A percentile compares a stretch with the other conserved stretches of the same genome.
These are phyloP conservation scores for Eucidaris tribuloides DNA, from an alignment of 35 echinoderm and acorn worm species.

Conservation along the genomic window DNA sequence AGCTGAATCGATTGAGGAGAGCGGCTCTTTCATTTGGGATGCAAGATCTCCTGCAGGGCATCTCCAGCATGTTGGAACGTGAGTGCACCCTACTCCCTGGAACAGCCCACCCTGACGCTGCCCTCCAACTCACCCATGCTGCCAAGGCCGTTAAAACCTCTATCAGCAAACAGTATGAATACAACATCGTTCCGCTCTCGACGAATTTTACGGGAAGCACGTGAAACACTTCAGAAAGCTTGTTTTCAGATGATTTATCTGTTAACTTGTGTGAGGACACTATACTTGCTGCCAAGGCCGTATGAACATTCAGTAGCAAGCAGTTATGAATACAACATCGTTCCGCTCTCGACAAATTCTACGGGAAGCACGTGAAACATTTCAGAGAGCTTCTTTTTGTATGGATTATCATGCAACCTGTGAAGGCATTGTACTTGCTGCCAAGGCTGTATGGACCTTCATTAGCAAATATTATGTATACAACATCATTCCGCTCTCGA, in stretches of 20 bases:
- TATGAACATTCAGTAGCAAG: conserved; percentile 59
- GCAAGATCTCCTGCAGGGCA: conserved; percentile 80
- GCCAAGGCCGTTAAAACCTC: conserved; percentile 68
- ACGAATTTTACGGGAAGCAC: conserved; percentile 84
- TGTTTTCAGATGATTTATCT: no score
- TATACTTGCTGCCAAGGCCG: conserved; percentile 79
- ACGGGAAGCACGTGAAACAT: no score
- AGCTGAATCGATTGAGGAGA: conserved; percentile 85
- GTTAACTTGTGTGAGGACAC: no score
- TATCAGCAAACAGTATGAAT: conserved; percentile 62
- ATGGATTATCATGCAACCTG: no score
- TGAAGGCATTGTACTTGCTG: no score
- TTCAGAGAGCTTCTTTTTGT: no score
- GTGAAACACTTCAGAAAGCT: no score
- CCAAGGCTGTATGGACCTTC: conserved; percentile 60
- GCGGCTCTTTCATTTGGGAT: conserved; percentile 85
- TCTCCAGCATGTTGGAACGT: conserved; percentile 84
- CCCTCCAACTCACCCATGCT: conserved; percentile 92
- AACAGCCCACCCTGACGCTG: conserved; percentile 90
- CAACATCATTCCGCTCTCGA: conserved; percentile 72
- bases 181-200: conserved; percentile 71
- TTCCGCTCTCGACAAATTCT: no score
- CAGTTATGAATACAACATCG: no score
- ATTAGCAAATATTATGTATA: conserved; percentile 67
- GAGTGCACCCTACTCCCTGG: conserved; percentile 90